These are phyloP conservation scores for Malachius bipustulatus DNA, from an alignment of 2,888 invertebrate species.

Conservation along the genomic window DNA sequence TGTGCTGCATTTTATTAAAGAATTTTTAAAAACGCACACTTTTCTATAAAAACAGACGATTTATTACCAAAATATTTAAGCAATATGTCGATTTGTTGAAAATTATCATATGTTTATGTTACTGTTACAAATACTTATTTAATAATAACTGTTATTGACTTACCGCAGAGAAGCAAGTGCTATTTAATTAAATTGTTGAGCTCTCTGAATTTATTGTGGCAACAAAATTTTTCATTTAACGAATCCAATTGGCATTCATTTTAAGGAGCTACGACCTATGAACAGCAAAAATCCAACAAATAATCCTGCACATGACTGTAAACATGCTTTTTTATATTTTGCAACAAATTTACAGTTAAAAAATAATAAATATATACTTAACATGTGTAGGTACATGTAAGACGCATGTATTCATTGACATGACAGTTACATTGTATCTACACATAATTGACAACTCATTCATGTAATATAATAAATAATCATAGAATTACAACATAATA, in stretches of 20 bases:
- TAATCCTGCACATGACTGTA: slow-evolving; percentile 35
- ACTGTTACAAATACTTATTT: too few species aligned
- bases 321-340: slow-evolving; percentile 37
- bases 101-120: too few species aligned
- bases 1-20: slow-evolving; percentile 23
- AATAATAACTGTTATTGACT: too few species aligned
- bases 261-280: slow-evolving; percentile 20
- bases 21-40: slow-evolving; percentile 21
- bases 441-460: slow-evolving; percentile 34
- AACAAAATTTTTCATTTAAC: too few species aligned
- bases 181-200: too few species aligned
- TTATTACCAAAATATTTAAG: slow-evolving; percentile 15
- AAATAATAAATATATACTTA: too few species aligned
- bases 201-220: too few species aligned
- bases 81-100: too few species aligned
- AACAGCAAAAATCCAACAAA: slow-evolving; percentile 16
- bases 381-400: slow-evolving; percentile 27
- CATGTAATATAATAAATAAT: slow-evolving; percentile 35
- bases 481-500: slow-evolving; percentile 36
- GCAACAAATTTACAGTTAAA: slow-evolving; percentile 27
- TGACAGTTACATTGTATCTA: slow-evolving; percentile 31
- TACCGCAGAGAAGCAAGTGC: too few species aligned
- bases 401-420: slow-evolving; percentile 24
- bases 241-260: too few species aligned
- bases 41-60: slow-evolving; percentile 24